These are phyloP conservation scores for Macroglossus sobrinus DNA, from an alignment of 2,113 vertebrate species.

Conservation along the genomic window DNA sequence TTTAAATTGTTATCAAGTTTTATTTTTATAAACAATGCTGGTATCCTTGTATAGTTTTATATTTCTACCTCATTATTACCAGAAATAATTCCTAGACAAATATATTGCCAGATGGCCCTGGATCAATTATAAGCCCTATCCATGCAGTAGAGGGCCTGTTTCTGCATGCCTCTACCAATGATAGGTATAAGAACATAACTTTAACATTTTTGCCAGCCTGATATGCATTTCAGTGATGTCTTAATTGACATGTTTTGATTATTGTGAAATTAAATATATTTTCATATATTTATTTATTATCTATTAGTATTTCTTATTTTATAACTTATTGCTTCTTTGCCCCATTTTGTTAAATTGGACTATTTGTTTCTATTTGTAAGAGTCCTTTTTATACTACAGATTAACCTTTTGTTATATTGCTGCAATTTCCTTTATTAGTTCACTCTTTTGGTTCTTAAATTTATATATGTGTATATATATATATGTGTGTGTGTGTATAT, in stretches of 20 bases:
- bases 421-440: background rate
- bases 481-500: too few relatives aligned
- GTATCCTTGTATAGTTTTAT: background rate
- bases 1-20: background rate
- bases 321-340: background rate
- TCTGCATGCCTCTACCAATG: background rate
- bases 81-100: background rate
- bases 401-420: background rate
- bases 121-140: background rate
- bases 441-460: background rate
- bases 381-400: background rate
- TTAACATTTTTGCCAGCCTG: background rate
- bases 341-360: background rate
- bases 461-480: too few relatives aligned
- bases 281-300: background rate
- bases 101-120: background rate
- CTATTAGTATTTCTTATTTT: background rate
- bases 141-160: background rate
- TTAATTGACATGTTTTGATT: background rate
- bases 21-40: background rate
- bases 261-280: background rate
- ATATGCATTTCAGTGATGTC: background rate
- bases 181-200: background rate
- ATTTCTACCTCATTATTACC: background rate
- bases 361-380: slow-evolving; percentile 2